Base-by-base conservation (phyloP, 64 coral and sea anemone genomes). In the Actinia tenebrosa region DNA sequence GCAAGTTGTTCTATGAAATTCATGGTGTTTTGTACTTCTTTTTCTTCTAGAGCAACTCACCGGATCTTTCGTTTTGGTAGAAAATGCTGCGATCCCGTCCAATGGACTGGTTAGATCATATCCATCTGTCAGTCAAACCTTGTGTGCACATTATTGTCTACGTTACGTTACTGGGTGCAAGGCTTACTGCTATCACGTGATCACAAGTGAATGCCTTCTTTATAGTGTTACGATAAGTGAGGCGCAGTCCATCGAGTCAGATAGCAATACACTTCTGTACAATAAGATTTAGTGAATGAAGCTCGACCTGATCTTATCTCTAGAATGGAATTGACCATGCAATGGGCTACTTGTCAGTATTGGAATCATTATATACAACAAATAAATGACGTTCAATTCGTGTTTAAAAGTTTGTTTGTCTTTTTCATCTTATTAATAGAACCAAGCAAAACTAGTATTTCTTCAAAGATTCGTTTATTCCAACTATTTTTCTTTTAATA, bases 401-500 rank as follows among this genome's bases (percentile, higher is more conserved):
- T 22, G 5, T 23, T 23, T 20, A 22, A 26, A 20, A 69, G 64
- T 69, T 69, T 5, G 64, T 69, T 69, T 5, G 4, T 69, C 26
- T 8, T 69, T 1, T 3, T 69, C 64, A 22, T 69, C 8, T 23
- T 69, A 37, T 69, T 14, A 1, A 23, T 23, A 66, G 19, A 66
- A 66, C n/a, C 37, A 72, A 75, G 25, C 8, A 26, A 30, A 30
- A 42, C 69, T 75, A 42, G 25, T 69, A 69, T 69, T 75, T 42
- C 25, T 75, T 75, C 69, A 75, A 75, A 75, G 69, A 75, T 75
- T 75, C 10, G 23, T 75, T 75, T 75, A 75, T 75, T 75, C 64
- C 69, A 75, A 75, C 69, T 81, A 81, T 81, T 81, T 81, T 18
- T 50, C 7, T 81, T 81, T 81, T 53, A 50, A 53, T 53, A 81